These are phyloP conservation scores for Nyctibius bracteatus DNA, from an alignment of 2,113 vertebrate species.

Conservation along the genomic window DNA sequence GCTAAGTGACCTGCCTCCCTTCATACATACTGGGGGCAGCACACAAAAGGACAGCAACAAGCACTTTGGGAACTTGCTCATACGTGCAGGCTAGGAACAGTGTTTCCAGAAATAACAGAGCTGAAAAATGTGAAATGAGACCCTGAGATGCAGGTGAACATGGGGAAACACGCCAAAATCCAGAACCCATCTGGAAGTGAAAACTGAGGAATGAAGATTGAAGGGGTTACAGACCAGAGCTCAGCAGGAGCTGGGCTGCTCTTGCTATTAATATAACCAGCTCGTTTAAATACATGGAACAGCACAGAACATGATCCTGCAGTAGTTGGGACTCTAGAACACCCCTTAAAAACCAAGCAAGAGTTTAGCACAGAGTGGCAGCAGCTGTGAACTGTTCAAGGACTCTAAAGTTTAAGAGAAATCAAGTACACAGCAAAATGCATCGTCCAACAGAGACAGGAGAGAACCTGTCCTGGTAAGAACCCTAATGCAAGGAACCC, in stretches of 20 bases:
- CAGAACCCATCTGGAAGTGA: neutral
- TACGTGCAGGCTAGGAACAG: neutral
- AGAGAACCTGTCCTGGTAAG: neutral
- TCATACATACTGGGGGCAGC: neutral
- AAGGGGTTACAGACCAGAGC: neutral
- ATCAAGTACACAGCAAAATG: neutral
- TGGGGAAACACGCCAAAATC: neutral
- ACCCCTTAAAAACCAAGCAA: neutral
- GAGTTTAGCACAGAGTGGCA: neutral
- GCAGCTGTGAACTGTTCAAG: neutral
- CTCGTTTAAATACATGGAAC: neutral
- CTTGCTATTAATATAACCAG: neutral
- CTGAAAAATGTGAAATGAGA: neutral
- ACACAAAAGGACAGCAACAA: neutral
- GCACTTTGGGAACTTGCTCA: neutral
- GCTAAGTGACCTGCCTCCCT: neutral
- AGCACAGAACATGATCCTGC: neutral
- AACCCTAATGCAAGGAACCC: neutral
- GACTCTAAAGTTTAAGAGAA: neutral
- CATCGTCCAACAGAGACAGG: neutral
- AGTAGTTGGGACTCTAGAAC: neutral
- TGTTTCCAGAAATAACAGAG: neutral
- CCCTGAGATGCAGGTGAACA: conserved; percentile 18
- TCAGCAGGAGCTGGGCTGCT: neutral
- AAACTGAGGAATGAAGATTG: neutral